Evolutionary conservation across 2,888 invertebrate genomes (phyloP), one percentile per base, ranked within the genome.

Genomic region (Leucoptera coffeella): DNA sequence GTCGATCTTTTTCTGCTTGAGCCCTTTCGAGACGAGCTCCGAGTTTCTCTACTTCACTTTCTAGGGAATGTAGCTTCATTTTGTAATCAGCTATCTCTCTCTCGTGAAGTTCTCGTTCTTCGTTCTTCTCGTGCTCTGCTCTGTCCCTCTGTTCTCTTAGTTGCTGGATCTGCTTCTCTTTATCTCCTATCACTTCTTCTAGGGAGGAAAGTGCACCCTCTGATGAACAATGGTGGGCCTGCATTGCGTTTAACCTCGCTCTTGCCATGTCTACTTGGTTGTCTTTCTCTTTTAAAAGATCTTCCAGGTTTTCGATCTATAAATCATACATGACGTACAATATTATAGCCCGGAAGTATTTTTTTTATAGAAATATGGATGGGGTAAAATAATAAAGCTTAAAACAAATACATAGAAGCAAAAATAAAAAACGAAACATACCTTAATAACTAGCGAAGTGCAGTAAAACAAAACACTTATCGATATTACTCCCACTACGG

Each of bases 281-380:
- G 53, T 99, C 97, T 67, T 96, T 97, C 54, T 99, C 99, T 62
- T 93, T 92, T 27, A 99, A 74, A 28, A 94, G 74, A 49, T 96
- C 96, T 73, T 99, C 99, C 36, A 97, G 73, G 55, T 94, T 95
- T 69, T 99, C 97, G 49, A 97, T 90, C 93, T 97, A 57, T 41
- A 67, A 65, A 35, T 17, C n/a, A n/a, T n/a, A n/a, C n/a, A n/a
- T n/a, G n/a, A n/a, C n/a, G n/a, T n/a, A n/a, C n/a, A n/a, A n/a
- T n/a, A n/a, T n/a, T n/a, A n/a, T n/a, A n/a, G n/a, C n/a, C n/a
- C n/a, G n/a, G n/a, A n/a, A n/a, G n/a, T n/a, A n/a, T n/a, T n/a
- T n/a, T n/a, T n/a, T n/a, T n/a, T n/a, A n/a, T n/a, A n/a, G n/a
- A n/a, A n/a, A n/a, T n/a, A n/a, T n/a, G n/a, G n/a, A n/a, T n/a